Evolutionary conservation across 2,888 invertebrate species (phyloP), one percentile per base, ranked within the genome.

Genomic region (Diaprepes abbreviatus): DNA sequence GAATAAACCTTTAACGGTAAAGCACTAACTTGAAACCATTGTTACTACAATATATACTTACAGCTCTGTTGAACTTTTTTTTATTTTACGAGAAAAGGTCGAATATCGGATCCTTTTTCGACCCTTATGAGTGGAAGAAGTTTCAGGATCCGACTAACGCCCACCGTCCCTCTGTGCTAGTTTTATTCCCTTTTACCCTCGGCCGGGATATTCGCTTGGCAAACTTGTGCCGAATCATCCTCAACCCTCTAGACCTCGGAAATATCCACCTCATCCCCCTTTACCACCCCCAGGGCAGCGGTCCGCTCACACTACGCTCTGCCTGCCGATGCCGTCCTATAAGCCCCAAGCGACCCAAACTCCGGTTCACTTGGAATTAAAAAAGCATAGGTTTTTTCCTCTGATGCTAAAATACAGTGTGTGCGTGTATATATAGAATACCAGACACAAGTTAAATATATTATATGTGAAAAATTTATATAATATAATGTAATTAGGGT

Each of bases 141-240:
- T 60, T 75, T 73, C 75, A 66, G 70, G 71, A 28, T 12, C 28
- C 48, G 48, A 28, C 48, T 31, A 76, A 71, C 70, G 70, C 74
- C 77, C 71, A 72, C 73, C 75, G 70, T 72, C 72, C 74, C 74
- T 62, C 73, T 73, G 72, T 76, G 74, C 78, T 74, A 80, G 80
- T 80, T 82, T 82, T 81, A 80, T 80, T 80, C 80, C 81, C 79
- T 50, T 75, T 79, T 79, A 79, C 80, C 80, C 80, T 79, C 80
- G 78, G 76, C 79, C 78, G 80, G 79, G 78, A 80, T 78, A 79
- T 79, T 80, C 78, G 78, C 75, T 76, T 74, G 78, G 79, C 80
- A 81, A 80, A 83, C 81, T 83, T 82, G 80, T 83, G 82, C 83
- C 83, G 82, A 83, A 83, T 83, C 83, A 83, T 83, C 83, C 83